Base-by-base conservation (phyloP, 2,888 invertebrate genomes). In the Ectemnius continuus region DNA sequence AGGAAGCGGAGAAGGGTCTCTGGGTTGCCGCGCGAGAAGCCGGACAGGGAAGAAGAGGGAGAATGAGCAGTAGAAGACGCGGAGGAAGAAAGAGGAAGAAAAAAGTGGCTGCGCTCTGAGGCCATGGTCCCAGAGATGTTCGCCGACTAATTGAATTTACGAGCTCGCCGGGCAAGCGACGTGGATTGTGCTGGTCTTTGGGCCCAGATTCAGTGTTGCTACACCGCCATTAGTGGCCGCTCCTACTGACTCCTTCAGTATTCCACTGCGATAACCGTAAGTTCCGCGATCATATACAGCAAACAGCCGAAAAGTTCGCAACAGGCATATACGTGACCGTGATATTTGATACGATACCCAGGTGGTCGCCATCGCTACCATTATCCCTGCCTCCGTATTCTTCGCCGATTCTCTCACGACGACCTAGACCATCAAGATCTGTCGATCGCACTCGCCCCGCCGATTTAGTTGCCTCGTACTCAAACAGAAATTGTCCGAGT, bases 91-190 rank as follows among this genome's bases (percentile, higher is more conserved):
- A 76, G 78, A 73, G 62, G 52, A 52, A 67, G 68, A 77, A 70
- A 63, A 60, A 75, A 66, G 70, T 62, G 61, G 67, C 70, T 61
- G 70, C 73, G 75, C 70, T 76, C 73, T 36, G 36, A 36, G 3
- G 80, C 76, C 79, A 76, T 79, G 84, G 84, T 76, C 78, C 82
- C 72, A 78, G 75, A 87, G 88, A 87, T 88, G 86, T 88, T 88
- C 84, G 83, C 86, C 82, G 86, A 85, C 87, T 88, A 88, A 88
- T 88, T 88, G 88, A 88, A 88, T 88, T 88, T 88, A 88, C 87
- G 88, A 88, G 85, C 86, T 85, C 81, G 81, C 76, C 78, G 73
- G 60, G 59, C 77, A 74, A 79, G 80, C 79, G 76, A 78, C 81
- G 81, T 82, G 82, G 84, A 80, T 77, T 80, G 82, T 85, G 79